phyloP scores from a whole-genome alignment of 2,888 invertebrate species.

The Bimastos eiseni region DNA sequence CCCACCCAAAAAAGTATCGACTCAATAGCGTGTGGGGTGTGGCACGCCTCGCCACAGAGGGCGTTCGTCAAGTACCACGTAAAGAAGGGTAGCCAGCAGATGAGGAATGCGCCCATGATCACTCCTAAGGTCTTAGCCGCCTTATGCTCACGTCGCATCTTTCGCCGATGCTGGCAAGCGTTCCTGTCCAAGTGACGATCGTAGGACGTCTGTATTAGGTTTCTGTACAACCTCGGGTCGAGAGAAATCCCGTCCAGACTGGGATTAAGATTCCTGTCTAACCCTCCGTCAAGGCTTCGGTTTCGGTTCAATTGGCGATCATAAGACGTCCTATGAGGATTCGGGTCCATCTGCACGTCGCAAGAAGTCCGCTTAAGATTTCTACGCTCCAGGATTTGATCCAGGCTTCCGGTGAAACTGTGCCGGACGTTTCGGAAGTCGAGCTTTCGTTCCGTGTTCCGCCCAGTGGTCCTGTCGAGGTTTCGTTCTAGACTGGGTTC shows the following conservation, averaged over 20 bases:
- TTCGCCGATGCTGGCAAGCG: slow-evolving; percentile 43
- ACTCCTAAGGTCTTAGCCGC: slow-evolving; percentile 93
- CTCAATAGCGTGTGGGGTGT: slow-evolving; percentile 32
- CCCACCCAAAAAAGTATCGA: slow-evolving; percentile 52
- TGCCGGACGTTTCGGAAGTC: neutral
- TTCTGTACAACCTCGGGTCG: neutral
- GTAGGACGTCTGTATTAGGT: neutral
- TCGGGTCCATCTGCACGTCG: neutral
- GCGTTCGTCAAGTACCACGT: slow-evolving; percentile 71
- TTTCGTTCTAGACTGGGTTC: neutral
- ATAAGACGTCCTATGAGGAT: neutral
- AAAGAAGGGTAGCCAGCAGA: slow-evolving; percentile 96
- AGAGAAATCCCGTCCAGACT: neutral
- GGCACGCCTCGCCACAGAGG: slow-evolving; percentile 32
- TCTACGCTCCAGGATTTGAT: neutral
- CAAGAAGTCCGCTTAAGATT: neutral
- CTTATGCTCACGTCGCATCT: slow-evolving; percentile 62
- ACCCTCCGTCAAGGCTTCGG: neutral
- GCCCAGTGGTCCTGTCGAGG: neutral
- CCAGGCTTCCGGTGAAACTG: neutral
- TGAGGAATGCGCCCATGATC: slow-evolving; percentile 95
- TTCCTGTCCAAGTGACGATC: neutral
- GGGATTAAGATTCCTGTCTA: neutral
- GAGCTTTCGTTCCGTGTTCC: neutral
- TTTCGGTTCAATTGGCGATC: neutral